A percentile compares a stretch with the other conserved stretches of the same genome.
phyloP scores from a whole-genome alignment of 2,797 vertebrate genomes.

The Ataeniobius toweri region DNA sequence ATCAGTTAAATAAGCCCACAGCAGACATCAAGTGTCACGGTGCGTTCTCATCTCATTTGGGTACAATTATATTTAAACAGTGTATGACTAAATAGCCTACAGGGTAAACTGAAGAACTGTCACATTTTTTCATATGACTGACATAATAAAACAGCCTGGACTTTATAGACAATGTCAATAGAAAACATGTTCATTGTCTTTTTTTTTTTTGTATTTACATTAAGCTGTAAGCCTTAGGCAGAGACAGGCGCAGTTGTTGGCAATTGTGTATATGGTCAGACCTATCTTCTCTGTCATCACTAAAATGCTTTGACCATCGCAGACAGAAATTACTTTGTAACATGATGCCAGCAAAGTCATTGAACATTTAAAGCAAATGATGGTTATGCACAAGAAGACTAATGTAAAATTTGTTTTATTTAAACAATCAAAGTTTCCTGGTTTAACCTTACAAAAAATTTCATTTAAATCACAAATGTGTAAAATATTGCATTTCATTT shows the following conservation, averaged over 20 bases:
- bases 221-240: background rate
- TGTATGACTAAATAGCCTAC: background rate
- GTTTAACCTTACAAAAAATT: background rate
- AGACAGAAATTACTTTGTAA: background rate
- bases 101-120: conserved; percentile 1
- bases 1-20: background rate
- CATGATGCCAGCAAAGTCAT: background rate
- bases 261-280: background rate
- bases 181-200: background rate
- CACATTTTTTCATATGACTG: background rate
- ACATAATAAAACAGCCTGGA: background rate
- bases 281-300: background rate
- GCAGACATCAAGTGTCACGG: conserved; percentile 6
- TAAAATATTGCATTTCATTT: background rate
- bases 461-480: background rate
- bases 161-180: background rate
- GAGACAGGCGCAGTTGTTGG: background rate
- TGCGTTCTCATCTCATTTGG: conserved; percentile 13
- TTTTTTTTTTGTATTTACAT: background rate
- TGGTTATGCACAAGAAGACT: background rate
- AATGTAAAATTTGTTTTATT: background rate
- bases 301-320: background rate
- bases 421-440: background rate
- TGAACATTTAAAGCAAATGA: background rate
- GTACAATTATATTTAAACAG: background rate